Evolutionary conservation across 2,797 vertebrate species (phyloP).

Genomic region (Arremon aurantiirostris): DNA sequence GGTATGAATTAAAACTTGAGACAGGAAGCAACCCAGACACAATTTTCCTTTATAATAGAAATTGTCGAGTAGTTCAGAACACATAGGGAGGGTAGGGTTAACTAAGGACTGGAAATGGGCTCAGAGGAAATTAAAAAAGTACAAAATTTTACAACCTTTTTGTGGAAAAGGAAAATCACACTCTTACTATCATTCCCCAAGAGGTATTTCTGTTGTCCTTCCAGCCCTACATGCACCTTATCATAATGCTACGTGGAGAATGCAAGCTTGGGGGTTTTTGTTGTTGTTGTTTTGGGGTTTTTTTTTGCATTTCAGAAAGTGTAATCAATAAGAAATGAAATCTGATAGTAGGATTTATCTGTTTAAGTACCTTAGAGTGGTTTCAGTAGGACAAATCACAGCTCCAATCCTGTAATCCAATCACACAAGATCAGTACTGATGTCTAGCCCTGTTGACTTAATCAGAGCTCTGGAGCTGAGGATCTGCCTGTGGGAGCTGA

Average conservation of each 20-base stretch:
- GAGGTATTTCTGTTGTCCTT: background rate
- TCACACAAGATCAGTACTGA: background rate
- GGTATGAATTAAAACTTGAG: background rate
- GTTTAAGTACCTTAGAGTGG: slow-evolving; percentile 5
- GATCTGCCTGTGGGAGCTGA: background rate
- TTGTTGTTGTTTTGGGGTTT: background rate
- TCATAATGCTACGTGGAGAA: background rate
- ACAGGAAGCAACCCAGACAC: background rate
- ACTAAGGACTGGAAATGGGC: background rate
- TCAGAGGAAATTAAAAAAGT: background rate
- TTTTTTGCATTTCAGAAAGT: background rate
- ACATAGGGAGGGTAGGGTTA: background rate
- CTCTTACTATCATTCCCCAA: background rate
- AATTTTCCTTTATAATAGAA: background rate
- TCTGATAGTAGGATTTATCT: slow-evolving; percentile 11
- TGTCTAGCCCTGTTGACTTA: background rate
- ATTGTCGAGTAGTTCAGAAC: background rate
- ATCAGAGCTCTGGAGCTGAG: background rate
- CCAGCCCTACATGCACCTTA: background rate
- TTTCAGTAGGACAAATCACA: slow-evolving; percentile 17
- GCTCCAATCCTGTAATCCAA: slow-evolving; percentile 35
- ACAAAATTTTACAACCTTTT: background rate
- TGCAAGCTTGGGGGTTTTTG: background rate
- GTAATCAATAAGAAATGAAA: slow-evolving; percentile 11
- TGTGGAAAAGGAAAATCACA: background rate